Conservation (phyloP, 2,797 vertebrate species). For the Monodelphis domestica region DNA sequence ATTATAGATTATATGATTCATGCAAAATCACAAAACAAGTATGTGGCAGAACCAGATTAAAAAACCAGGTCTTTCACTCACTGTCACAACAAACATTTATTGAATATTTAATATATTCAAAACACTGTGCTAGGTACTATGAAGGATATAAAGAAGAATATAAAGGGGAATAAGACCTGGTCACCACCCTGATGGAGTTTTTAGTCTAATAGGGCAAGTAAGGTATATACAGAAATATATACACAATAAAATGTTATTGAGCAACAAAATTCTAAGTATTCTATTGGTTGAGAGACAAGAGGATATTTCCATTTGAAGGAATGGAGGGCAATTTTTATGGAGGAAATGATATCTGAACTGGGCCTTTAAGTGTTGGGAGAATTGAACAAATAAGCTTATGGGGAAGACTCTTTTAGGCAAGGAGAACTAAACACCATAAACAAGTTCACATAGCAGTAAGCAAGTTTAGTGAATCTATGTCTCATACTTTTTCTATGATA, state of each 20-base stretch:
- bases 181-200: background rate
- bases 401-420: background rate
- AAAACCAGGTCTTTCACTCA: background rate
- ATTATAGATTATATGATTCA: background rate
- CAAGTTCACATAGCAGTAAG: background rate
- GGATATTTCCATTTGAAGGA: background rate
- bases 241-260: background rate
- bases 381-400: background rate
- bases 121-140: background rate
- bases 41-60: background rate
- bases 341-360: background rate
- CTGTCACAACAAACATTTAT: background rate
- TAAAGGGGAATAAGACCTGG: background rate
- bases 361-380: background rate
- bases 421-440: background rate
- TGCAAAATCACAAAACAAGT: background rate
- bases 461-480: background rate
- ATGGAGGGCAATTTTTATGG: background rate
- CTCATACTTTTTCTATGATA: background rate
- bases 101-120: background rate
- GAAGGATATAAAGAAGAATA: background rate
- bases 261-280: background rate
- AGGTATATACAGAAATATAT: background rate
- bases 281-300: background rate
- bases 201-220: background rate